Evolutionary conservation across 2,113 vertebrate genomes (phyloP).

Genomic region (Bos taurus): ARS-UCD2.0 NC_037328.1:117481001-117481500

Average conservation of each 20-base stretch:
- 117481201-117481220: not conserved
- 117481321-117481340: not conserved
- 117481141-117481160: not conserved
- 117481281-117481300: not conserved
- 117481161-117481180: not conserved
- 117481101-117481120: not conserved
- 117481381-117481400: not conserved
- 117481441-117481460: not conserved
- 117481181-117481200: not conserved
- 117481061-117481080: not conserved
- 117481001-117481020: not conserved
- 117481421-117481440: not conserved
- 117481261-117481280: not conserved
- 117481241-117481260: not conserved
- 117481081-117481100: not conserved
- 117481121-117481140: not conserved
- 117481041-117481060: not conserved
- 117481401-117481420: not conserved
- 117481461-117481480: not conserved
- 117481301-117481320: not conserved
- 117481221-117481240: not conserved
- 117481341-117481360: not conserved
- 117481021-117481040: not conserved
- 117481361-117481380: not conserved
- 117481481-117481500: not conserved